phyloP scores from a whole-genome alignment of 1,140 invertebrate genomes.

The Bombus consobrinus region DNA sequence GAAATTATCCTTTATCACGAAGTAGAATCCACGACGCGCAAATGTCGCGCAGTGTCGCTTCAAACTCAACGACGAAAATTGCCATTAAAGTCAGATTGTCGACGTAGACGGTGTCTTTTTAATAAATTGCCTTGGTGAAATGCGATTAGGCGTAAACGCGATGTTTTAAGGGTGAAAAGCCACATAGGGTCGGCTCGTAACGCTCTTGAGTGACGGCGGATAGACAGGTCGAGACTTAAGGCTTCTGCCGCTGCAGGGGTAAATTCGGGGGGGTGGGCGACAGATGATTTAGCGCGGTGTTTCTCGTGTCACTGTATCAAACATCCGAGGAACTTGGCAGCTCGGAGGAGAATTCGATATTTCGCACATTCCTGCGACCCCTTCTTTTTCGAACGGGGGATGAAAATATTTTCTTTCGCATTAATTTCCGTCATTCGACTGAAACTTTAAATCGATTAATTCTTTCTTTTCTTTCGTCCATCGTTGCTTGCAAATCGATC shows the following conservation, averaged over 20 bases:
- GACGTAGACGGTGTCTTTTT: slow-evolving; percentile 57
- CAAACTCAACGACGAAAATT: not conserved
- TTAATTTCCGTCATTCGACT: not conserved
- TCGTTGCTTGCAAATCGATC: not conserved
- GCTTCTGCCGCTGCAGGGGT: slow-evolving; percentile 64
- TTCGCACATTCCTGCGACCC: not conserved
- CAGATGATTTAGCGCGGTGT: slow-evolving; percentile 77
- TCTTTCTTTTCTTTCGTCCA: too few species aligned
- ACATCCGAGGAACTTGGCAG: slow-evolving; percentile 42
- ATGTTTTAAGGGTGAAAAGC: slow-evolving; percentile 70
- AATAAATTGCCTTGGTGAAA: slow-evolving; percentile 73
- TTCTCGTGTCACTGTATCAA: slow-evolving; percentile 74
- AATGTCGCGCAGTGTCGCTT: not conserved
- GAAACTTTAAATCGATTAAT: not conserved
- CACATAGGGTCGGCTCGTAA: slow-evolving; percentile 59
- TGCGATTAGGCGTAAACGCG: slow-evolving; percentile 74
- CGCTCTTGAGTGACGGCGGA: slow-evolving; percentile 74
- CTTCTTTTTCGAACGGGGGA: rapidly evolving
- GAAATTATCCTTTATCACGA: not conserved
- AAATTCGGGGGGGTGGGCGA: slow-evolving; percentile 68
- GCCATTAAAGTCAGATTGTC: slow-evolving; percentile 5
- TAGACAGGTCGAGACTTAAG: slow-evolving; percentile 75
- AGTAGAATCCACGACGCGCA: not conserved
- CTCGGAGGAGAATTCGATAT: slow-evolving; percentile 18
- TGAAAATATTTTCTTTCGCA: not conserved